Evolutionary conservation across 2,113 vertebrate species (phyloP).

Genomic region (Phrynocephalus versicolor): DNA sequence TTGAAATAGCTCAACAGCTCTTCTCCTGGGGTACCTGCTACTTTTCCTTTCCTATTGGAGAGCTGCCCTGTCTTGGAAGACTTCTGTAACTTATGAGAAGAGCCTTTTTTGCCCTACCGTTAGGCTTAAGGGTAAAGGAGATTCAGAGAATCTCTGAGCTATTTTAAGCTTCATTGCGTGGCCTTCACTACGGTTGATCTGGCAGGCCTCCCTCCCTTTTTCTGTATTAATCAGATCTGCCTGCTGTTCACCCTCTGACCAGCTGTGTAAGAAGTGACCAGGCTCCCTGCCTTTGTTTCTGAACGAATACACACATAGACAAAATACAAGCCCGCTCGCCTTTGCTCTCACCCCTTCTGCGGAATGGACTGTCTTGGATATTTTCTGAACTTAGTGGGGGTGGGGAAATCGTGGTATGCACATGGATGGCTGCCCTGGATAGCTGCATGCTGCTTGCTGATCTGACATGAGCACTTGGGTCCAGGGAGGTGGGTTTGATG

Average conservation of each 20-base stretch:
- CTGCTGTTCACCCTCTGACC: not conserved
- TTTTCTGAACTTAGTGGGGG: not conserved
- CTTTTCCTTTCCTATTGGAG: not conserved
- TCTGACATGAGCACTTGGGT: conserved; percentile 5
- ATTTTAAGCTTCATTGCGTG: conserved; percentile 17
- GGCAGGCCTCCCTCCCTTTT: conserved; percentile 5
- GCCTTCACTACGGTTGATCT: conserved; percentile 15
- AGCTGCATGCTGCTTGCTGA: not conserved
- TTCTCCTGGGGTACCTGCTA: not conserved
- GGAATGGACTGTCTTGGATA: not conserved
- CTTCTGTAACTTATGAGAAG: conserved; percentile 9
- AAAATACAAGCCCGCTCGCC: not conserved
- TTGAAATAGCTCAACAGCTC: not conserved
- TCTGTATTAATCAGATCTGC: conserved; percentile 9
- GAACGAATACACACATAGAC: not conserved
- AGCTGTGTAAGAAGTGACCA: conserved; percentile 19
- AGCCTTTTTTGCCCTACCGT: conserved; percentile 1
- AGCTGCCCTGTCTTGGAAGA: not conserved
- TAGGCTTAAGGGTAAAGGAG: not conserved
- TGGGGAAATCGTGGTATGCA: not conserved
- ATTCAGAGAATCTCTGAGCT: not conserved
- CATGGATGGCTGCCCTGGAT: conserved; percentile 15
- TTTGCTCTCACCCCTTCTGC: not conserved
- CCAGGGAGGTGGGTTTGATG: conserved; percentile 17
- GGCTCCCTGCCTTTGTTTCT: not conserved